Percentiles rank a stretch among this genome's conserved stretches.
These are phyloP conservation scores for Enteromius mattozi DNA, from an alignment of 2,797 vertebrate species.

Conservation along the genomic window DNA sequence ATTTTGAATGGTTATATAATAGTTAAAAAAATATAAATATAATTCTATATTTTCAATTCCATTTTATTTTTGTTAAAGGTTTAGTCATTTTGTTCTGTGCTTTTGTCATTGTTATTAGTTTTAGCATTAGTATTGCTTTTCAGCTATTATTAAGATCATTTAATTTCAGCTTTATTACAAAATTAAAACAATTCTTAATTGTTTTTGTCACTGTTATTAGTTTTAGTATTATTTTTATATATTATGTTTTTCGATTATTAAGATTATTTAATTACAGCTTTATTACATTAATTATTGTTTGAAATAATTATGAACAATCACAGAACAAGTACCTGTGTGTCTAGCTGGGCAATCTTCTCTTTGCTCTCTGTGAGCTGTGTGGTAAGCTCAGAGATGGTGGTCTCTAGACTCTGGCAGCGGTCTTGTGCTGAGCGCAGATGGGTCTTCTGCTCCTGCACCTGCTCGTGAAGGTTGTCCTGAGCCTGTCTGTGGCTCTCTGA, in stretches of 20 bases:
- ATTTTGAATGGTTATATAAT: background rate
- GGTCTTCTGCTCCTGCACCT: conserved; percentile 96
- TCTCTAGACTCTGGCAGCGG: conserved; percentile 87
- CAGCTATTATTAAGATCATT: background rate
- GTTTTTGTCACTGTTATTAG: background rate
- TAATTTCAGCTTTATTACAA: background rate
- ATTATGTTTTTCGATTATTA: background rate
- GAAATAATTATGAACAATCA: background rate
- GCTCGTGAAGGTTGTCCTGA: conserved; percentile 94
- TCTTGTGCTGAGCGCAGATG: conserved; percentile 90
- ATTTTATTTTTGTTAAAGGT: background rate
- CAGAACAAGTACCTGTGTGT: conserved; percentile 84
- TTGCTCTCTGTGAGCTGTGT: conserved; percentile 90
- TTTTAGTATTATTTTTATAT: too few relatives aligned
- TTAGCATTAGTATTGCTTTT: background rate
- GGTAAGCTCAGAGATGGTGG: conserved; percentile 83
- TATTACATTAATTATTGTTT: background rate
- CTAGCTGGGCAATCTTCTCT: conserved; percentile 91
- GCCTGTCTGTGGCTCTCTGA: conserved; percentile 99
- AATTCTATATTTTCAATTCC: background rate
- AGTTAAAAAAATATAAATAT: background rate
- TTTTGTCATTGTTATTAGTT: background rate
- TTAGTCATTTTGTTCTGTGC: background rate
- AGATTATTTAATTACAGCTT: background rate
- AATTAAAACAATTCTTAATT: background rate